Evolutionary conservation across 92 coral and sea anemone species (phyloP), one percentile per base, ranked within the genome.

Genomic region (Chrysogorgia sp.): DNA sequence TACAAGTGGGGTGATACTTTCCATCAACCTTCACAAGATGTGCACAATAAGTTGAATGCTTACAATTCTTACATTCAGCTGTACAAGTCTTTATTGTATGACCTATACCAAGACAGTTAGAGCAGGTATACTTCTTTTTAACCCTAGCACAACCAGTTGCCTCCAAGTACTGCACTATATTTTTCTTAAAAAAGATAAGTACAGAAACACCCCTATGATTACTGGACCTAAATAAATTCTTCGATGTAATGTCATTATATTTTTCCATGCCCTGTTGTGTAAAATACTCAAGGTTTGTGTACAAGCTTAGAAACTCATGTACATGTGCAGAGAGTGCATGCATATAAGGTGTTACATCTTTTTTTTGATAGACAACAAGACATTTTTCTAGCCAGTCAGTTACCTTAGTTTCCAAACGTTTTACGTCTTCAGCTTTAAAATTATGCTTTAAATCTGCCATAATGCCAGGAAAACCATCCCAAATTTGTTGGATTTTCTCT

Each of bases 31-130:
- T 78, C 0, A 78, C 31, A 45, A 78, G 83, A 58, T 78, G 83
- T 65, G 84, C 76, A 79, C 76, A 79, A 40, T 45, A 79, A 34
- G 40, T 79, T 33, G 22, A 0, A 65, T 34, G 17, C 1, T 43
- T 15, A 79, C 84, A 65, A 71, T 20, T 79, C 13, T 40, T 71
- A 57, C 88, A 88, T 88, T 81, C 61, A 8, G 65, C 50, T 0
- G 85, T 25, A 58, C 92, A 88, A 43, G 92, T 88, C 40, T 82
- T 84, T 13, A 88, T 71, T 20, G 85, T 84, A 62, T 85, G 92
- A 0, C 87, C 89, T 58, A 9, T 21, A 12, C 22, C 67, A 10
- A 6, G 2, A 56, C 92, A 84, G 53, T 88, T 81, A 32, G 75
- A 30, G 53, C 92, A 88, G 4, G 34, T 70, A 25, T 84, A 81